Evolutionary conservation across 2,888 invertebrate genomes (phyloP).

Genomic region (Ischnus inquisitorius): DNA sequence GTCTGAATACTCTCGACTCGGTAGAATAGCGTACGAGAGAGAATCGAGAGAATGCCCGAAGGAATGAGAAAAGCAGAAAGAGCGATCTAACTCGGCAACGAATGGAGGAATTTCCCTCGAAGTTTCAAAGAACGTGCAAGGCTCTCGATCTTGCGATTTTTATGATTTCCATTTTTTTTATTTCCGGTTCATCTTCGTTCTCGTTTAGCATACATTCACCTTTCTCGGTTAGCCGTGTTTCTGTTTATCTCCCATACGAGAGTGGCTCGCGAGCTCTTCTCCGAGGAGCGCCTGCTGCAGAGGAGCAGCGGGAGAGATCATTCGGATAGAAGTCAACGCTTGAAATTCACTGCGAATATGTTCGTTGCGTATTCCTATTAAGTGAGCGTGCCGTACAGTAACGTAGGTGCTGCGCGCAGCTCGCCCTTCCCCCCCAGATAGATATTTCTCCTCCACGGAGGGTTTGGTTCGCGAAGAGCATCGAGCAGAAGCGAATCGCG

Average conservation of each 20-base stretch:
- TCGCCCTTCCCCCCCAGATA: background rate
- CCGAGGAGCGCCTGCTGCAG: background rate
- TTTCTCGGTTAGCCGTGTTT: background rate
- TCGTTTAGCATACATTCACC: background rate
- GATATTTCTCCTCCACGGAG: background rate
- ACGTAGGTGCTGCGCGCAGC: background rate
- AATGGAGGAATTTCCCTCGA: conserved; percentile 52
- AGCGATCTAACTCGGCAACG: background rate
- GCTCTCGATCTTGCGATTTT: conserved; percentile 40
- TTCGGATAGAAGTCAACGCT: background rate
- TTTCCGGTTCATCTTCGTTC: conserved; percentile 13
- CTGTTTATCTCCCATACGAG: conserved; percentile 6
- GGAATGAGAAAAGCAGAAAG: conserved; percentile 18
- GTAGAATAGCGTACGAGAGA: background rate
- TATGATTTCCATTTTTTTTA: background rate
- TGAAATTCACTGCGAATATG: background rate
- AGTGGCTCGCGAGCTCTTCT: background rate
- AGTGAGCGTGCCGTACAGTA: background rate
- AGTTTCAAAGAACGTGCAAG: conserved; percentile 26
- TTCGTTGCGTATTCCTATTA: background rate
- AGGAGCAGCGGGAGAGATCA: background rate
- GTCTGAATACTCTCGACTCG: conserved; percentile 34
- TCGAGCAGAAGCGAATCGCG: background rate
- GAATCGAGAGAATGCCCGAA: conserved; percentile 12
- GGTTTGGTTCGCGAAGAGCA: background rate